Evolutionary conservation across 2,888 invertebrate species (phyloP).

Genomic region (Odontocerum albicorne): DNA sequence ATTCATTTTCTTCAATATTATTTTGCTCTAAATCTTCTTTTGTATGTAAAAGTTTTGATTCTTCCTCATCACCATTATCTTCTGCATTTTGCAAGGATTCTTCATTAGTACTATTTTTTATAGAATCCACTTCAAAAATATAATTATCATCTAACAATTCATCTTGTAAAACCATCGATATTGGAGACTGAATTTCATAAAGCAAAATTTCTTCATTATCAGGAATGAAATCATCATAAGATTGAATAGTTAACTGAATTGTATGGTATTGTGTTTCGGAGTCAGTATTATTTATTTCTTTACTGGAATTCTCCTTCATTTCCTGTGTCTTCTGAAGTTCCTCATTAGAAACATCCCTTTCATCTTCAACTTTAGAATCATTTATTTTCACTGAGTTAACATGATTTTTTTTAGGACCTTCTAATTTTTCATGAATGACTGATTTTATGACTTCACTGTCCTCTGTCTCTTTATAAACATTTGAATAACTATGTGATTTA

Average conservation of each 20-base stretch:
- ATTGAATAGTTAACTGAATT: neutral
- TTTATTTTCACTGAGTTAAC: no score
- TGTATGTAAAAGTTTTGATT: neutral
- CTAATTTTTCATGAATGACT: no score
- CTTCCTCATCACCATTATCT: neutral
- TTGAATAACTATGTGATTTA: no score
- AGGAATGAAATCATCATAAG: constrained; percentile 7
- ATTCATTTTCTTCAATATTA: constrained; percentile 22
- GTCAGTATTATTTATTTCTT: neutral
- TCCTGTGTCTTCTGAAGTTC: no score
- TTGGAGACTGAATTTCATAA: constrained; percentile 10
- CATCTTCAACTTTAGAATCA: no score
- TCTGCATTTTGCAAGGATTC: neutral
- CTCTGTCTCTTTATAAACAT: no score
- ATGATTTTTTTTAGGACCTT: no score
- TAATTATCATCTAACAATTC: neutral
- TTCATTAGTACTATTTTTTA: neutral
- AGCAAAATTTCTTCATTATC: constrained; percentile 6
- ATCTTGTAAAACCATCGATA: neutral
- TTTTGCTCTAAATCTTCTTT: neutral
- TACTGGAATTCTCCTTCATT: no score
- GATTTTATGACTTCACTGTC: no score
- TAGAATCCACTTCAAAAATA: neutral
- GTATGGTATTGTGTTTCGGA: constrained; percentile 1
- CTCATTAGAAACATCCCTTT: no score